Evolutionary conservation across 2,888 invertebrate genomes (phyloP).

Genomic region (Cyaniris semiargus): DNA sequence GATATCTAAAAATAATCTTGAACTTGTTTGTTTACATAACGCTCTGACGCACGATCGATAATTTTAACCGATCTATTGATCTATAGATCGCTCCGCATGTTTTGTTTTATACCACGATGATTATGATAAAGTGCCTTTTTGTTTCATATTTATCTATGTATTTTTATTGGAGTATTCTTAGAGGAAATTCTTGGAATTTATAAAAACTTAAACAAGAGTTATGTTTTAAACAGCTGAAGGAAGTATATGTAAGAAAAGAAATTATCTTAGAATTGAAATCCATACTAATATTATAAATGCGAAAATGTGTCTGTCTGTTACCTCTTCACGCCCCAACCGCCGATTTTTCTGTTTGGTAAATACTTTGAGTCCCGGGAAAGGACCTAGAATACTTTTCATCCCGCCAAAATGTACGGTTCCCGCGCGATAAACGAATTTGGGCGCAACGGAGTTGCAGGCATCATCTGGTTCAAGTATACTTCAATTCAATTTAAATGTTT

Average conservation of each 20-base stretch:
- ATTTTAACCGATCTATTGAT: slow-evolving; percentile 11
- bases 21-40: neutral
- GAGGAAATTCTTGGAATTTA: neutral
- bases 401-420: too few relatives aligned
- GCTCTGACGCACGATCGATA: slow-evolving; percentile 16
- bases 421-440: too few relatives aligned
- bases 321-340: too few relatives aligned
- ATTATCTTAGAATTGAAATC: neutral
- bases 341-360: too few relatives aligned
- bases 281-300: too few relatives aligned
- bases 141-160: neutral
- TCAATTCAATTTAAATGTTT: too few relatives aligned
- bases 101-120: slow-evolving; percentile 17
- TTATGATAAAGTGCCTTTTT: slow-evolving; percentile 19
- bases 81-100: neutral
- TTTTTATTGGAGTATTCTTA: neutral
- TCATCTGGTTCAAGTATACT: too few relatives aligned
- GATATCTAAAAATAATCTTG: slow-evolving; percentile 3
- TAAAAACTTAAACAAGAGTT: neutral
- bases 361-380: too few relatives aligned
- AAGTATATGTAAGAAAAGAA: neutral
- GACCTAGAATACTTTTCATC: too few relatives aligned
- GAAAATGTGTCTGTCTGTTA: too few relatives aligned
- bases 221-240: neutral
- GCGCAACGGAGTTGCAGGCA: too few relatives aligned